These are phyloP conservation scores for Tachystola acroxantha DNA, from an alignment of 2,888 invertebrate genomes.

Conservation along the genomic window DNA sequence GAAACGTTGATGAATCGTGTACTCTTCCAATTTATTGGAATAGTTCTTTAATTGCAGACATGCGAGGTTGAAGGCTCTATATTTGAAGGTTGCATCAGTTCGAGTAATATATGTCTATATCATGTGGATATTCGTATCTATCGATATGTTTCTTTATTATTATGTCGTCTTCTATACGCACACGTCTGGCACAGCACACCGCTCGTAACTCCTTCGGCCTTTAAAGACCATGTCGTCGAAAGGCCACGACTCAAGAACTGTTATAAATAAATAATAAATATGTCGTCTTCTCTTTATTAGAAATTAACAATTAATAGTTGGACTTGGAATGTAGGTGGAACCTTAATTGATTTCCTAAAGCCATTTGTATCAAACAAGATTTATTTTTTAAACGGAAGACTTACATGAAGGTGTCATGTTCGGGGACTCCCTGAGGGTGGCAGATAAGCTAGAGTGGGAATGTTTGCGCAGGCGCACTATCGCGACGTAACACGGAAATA, in stretches of 20 bases:
- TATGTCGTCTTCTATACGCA: too few species aligned
- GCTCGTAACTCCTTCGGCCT: too few species aligned
- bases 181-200: too few species aligned
- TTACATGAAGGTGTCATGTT: background rate
- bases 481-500: slow-evolving; percentile 63
- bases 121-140: background rate
- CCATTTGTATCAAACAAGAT: too few species aligned
- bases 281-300: too few species aligned
- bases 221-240: too few species aligned
- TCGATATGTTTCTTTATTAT: background rate
- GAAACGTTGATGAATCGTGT: slow-evolving; percentile 26
- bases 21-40: slow-evolving; percentile 14
- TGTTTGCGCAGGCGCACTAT: slow-evolving; percentile 67
- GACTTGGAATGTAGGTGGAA: too few species aligned
- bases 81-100: background rate
- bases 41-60: background rate
- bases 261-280: too few species aligned
- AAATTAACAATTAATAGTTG: too few species aligned
- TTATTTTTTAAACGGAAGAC: background rate
- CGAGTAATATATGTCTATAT: background rate
- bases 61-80: background rate
- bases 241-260: too few species aligned
- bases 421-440: slow-evolving; percentile 46
- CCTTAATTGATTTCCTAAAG: too few species aligned
- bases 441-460: slow-evolving; percentile 57